Conservation (phyloP, 2,113 vertebrate genomes). For the Pelecanus crispus region DNA sequence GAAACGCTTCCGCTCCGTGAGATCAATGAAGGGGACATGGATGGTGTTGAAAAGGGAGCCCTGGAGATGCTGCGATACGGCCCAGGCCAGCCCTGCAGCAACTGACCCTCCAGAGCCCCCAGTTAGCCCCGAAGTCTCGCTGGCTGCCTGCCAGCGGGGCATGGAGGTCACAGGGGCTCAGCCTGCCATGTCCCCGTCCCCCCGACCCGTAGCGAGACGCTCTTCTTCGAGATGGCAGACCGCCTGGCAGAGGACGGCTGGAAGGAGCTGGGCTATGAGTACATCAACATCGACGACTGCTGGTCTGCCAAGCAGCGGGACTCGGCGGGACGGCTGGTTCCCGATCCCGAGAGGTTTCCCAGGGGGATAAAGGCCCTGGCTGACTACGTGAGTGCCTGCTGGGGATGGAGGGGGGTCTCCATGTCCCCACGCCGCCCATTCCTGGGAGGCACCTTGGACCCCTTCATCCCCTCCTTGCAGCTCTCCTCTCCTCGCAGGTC, state of each 20-base stretch:
- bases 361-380: constrained; percentile 82
- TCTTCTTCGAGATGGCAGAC: constrained; percentile 92
- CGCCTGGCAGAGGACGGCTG: constrained; percentile 80
- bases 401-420: neutral
- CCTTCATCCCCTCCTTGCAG: neutral
- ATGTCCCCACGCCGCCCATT: neutral
- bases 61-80: accelerated
- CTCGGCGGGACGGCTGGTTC: constrained; percentile 67
- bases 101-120: neutral
- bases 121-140: neutral
- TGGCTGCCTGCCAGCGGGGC: neutral
- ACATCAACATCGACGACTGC: constrained; percentile 94
- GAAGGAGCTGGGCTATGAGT: constrained; percentile 78
- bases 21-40: accelerated
- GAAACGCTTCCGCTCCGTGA: neutral
- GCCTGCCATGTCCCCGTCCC: neutral
- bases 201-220: constrained; percentile 70
- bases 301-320: constrained; percentile 86
- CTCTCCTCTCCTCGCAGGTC: constrained; percentile 43
- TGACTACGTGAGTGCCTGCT: constrained; percentile 74
- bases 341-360: constrained; percentile 87
- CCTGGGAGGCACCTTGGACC: neutral
- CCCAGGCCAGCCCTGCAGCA: neutral
- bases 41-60: neutral
- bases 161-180: neutral